Conservation (phyloP, 2,797 vertebrate species). For the Yasuhikotakia modesta region DNA sequence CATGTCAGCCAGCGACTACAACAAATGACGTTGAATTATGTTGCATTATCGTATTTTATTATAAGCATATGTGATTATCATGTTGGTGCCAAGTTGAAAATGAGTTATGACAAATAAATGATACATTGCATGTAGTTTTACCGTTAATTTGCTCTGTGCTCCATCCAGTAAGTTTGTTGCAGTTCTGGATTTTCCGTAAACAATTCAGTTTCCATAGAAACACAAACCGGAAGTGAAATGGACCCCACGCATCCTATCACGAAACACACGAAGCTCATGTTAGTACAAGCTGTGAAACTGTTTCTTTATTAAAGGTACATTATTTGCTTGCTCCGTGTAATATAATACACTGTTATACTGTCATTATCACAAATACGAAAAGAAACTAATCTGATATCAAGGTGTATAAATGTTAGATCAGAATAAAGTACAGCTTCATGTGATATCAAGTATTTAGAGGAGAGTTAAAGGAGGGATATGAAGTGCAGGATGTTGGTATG, state of each 20-base stretch:
- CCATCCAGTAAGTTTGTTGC: constrained; percentile 36
- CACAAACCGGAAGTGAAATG: constrained; percentile 10
- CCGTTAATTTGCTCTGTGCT: neutral
- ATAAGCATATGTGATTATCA: too few relatives aligned
- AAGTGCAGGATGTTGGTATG: neutral
- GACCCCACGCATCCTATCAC: neutral
- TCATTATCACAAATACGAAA: too few relatives aligned
- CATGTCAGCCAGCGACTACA: constrained; percentile 60
- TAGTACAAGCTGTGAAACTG: too few relatives aligned
- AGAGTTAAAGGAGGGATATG: too few relatives aligned
- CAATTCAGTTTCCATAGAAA: constrained; percentile 54
- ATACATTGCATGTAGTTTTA: neutral
- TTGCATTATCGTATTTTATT: neutral
- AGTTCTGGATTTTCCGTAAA: constrained; percentile 37
- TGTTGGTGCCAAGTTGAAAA: neutral
- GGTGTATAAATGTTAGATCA: too few relatives aligned
- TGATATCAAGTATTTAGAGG: neutral
- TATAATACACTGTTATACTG: too few relatives aligned
- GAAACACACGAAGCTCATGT: too few relatives aligned
- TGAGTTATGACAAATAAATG: neutral
- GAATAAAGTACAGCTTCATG: too few relatives aligned
- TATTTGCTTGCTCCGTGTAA: too few relatives aligned
- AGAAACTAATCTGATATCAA: too few relatives aligned
- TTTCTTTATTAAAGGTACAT: too few relatives aligned
- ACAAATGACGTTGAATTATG: constrained; percentile 2